Percentiles rank a stretch among this genome's conserved stretches.
phyloP scores from a whole-genome alignment of 23 tunicate species.

The Styela clava region DNA sequence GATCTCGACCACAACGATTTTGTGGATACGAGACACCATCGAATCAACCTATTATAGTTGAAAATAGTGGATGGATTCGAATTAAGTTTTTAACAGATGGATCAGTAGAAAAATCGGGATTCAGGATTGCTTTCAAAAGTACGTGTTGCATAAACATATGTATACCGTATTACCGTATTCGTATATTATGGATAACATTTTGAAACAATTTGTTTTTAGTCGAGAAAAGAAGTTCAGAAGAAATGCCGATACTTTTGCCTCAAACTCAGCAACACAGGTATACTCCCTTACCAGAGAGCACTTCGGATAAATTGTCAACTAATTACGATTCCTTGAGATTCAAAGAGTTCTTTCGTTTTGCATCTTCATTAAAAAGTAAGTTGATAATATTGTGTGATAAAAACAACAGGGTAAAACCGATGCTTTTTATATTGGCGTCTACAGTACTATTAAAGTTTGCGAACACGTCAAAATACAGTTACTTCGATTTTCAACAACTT shows the following conservation, averaged over 20 bases:
- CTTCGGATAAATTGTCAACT: neutral
- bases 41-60: neutral
- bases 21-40: constrained; percentile 13
- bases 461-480: no score
- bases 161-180: no score
- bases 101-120: constrained; percentile 25
- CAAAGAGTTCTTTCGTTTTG: neutral
- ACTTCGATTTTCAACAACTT: no score
- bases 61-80: constrained; percentile 2
- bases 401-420: no score
- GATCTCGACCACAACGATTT: neutral
- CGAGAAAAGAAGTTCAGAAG: no score
- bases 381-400: no score
- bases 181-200: no score
- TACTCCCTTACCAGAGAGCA: neutral
- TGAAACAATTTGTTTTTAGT: no score
- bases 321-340: neutral
- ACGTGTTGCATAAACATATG: neutral
- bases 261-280: neutral
- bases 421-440: no score
- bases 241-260: neutral
- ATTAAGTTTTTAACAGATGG: constrained; percentile 13
- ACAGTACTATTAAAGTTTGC: no score
- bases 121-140: constrained; percentile 10
- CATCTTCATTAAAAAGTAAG: neutral